These are phyloP conservation scores for Hozukius guyotensis DNA, from an alignment of 2,797 vertebrate species.

Conservation along the genomic window DNA sequence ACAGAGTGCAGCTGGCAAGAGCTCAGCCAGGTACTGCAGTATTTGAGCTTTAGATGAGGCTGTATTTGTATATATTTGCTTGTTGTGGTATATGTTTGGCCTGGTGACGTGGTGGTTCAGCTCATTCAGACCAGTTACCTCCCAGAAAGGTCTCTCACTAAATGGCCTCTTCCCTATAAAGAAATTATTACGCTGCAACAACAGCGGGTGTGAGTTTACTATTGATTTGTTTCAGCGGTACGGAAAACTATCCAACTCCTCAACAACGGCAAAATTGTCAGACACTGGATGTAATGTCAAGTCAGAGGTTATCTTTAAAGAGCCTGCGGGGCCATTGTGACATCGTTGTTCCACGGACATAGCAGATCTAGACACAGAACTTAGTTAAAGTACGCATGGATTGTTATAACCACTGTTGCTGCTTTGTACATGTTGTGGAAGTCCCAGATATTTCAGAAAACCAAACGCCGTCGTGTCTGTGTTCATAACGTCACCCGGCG, in stretches of 20 bases:
- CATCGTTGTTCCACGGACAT: too few relatives aligned
- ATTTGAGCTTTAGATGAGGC: not conserved
- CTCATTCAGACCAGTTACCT: not conserved
- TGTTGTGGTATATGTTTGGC: not conserved
- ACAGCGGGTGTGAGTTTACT: slow-evolving; percentile 7
- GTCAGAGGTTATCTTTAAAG: not conserved
- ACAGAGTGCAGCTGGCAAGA: not conserved
- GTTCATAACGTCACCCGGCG: too few relatives aligned
- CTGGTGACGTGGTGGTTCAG: not conserved
- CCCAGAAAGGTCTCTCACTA: not conserved
- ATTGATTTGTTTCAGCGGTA: slow-evolving; percentile 29
- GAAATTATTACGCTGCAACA: slow-evolving; percentile 13
- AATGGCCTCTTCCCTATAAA: slow-evolving; percentile 1
- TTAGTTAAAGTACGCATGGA: too few relatives aligned
- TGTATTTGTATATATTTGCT: not conserved
- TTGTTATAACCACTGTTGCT: too few relatives aligned
- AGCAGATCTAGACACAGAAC: too few relatives aligned
- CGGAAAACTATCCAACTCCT: not conserved
- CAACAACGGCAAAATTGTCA: not conserved
- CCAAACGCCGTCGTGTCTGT: too few relatives aligned
- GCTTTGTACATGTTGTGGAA: too few relatives aligned
- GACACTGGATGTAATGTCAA: not conserved
- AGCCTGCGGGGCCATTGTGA: not conserved
- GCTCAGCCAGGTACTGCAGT: not conserved
- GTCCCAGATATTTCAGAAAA: too few relatives aligned